phyloP scores from a whole-genome alignment of 92 coral and sea anemone species.

The Zoanthus solanderi region DNA sequence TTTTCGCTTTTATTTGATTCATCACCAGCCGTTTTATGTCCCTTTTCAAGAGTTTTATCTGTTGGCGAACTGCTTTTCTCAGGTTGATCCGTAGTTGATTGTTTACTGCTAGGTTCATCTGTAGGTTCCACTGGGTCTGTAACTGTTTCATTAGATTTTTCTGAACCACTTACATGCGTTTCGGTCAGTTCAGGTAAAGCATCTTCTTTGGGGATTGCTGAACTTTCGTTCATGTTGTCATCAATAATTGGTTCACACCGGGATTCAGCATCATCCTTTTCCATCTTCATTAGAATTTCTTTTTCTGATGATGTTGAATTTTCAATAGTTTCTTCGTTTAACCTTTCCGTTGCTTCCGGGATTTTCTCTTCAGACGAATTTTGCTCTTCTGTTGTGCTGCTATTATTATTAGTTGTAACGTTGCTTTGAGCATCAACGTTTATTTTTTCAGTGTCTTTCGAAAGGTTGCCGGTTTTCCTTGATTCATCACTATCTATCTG shows the following conservation, averaged over 20 bases:
- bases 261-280: background rate
- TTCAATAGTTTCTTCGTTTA: background rate
- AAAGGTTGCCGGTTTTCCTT: background rate
- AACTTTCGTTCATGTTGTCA: background rate
- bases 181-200: too few relatives aligned
- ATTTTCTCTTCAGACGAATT: background rate
- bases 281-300: background rate
- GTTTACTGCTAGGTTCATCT: too few relatives aligned
- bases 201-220: background rate
- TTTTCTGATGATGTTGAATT: background rate
- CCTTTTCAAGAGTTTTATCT: too few relatives aligned
- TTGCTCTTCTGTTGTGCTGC: background rate
- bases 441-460: background rate
- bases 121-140: too few relatives aligned
- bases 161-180: too few relatives aligned
- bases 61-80: too few relatives aligned
- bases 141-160: too few relatives aligned
- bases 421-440: background rate
- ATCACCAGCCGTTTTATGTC: too few relatives aligned
- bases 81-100: too few relatives aligned
- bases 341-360: too few relatives aligned
- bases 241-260: slow-evolving; percentile 1
- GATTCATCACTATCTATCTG: background rate
- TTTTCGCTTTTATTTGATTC: too few relatives aligned
- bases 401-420: background rate